A percentile compares a stretch with the other conserved stretches of the same genome.
Evolutionary conservation across 2,113 vertebrate species (phyloP).

Genomic region (Platichthys stellatus): DNA sequence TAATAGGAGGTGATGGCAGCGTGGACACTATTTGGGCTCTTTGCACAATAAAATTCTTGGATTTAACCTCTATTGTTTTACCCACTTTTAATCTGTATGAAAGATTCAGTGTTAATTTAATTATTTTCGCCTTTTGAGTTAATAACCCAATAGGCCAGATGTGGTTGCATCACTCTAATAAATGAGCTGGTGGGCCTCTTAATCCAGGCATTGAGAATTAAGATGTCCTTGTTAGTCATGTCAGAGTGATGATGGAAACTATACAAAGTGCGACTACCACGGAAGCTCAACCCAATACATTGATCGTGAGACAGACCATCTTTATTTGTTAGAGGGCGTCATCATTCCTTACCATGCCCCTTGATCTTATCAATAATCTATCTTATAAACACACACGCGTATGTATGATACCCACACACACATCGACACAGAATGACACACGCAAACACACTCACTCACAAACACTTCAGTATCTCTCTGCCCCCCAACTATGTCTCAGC

Average conservation of each 20-base stretch:
- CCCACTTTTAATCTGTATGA: neutral
- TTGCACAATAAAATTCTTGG: too few species aligned
- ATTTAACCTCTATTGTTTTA: neutral
- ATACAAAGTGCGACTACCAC: neutral
- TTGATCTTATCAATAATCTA: slow-evolving; percentile 14
- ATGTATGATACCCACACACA: neutral
- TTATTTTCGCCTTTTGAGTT: too few species aligned
- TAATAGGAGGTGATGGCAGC: too few species aligned
- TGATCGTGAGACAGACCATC: neutral
- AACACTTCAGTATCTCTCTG: slow-evolving; percentile 2
- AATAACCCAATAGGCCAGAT: neutral
- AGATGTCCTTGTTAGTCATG: slow-evolving; percentile 11
- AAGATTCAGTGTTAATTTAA: too few species aligned
- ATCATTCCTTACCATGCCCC: neutral
- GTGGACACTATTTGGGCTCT: too few species aligned
- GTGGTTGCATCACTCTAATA: neutral
- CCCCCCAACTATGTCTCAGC: slow-evolving; percentile 25
- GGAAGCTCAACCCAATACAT: neutral
- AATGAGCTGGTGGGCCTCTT: neutral
- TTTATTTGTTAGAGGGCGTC: neutral
- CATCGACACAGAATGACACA: neutral
- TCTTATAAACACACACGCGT: neutral
- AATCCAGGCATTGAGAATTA: neutral
- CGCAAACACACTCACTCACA: neutral
- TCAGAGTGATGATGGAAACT: neutral